Percentiles rank a stretch among this genome's conserved stretches.
Conservation (phyloP, 2,113 vertebrate species). For the Chloebia gouldiae region DNA sequence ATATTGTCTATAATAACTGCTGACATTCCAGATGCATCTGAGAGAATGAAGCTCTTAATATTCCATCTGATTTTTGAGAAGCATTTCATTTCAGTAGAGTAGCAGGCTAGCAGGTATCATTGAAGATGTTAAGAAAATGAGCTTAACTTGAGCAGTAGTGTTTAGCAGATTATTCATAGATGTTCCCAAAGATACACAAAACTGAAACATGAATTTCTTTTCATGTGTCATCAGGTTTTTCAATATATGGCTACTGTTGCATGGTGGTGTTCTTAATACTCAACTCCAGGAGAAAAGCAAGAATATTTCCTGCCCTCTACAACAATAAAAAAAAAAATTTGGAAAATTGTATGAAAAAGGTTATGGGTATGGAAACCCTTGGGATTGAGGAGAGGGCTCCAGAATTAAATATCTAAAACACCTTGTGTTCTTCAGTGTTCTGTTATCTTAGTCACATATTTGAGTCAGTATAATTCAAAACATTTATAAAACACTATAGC, state of each 20-base stretch:
- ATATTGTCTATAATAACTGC: not conserved
- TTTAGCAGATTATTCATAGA: not conserved
- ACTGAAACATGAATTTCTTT: not conserved
- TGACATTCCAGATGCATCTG: not conserved
- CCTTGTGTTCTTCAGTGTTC: not conserved
- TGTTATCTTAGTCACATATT: not conserved
- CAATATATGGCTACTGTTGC: not conserved
- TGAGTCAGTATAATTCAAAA: not conserved
- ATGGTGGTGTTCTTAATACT: not conserved
- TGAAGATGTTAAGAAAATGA: not conserved
- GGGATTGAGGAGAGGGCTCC: not conserved
- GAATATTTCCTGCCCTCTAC: not conserved
- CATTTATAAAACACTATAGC: not conserved
- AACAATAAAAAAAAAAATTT: not conserved
- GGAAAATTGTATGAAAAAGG: not conserved
- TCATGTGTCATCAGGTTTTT: not conserved
- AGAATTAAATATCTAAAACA: not conserved
- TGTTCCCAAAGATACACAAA: not conserved
- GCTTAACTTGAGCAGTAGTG: not conserved
- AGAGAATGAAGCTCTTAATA: not conserved
- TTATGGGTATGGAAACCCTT: fast-evolving
- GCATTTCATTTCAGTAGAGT: not conserved
- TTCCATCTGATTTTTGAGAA: not conserved
- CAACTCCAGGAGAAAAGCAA: not conserved
- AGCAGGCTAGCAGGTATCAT: not conserved